Conservation (phyloP, 1,140 invertebrate genomes). For the Penaeus vannamei region DNA sequence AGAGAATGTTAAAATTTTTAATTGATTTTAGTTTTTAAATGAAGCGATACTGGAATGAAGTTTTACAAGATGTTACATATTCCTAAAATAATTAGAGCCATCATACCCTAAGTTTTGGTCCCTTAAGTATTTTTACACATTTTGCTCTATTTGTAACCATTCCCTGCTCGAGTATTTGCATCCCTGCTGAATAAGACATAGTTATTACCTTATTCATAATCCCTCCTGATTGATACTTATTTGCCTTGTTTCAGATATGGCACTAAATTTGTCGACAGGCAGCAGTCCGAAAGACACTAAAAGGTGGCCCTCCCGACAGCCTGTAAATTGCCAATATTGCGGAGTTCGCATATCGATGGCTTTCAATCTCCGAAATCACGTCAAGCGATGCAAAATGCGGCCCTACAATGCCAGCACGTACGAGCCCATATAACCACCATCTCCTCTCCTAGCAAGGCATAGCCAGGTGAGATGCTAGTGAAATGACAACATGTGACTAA, state of each 20-base stretch:
- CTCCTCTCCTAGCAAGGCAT: conserved; percentile 63
- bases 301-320: conserved; percentile 68
- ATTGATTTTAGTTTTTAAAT: neutral
- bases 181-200: conserved; percentile 57
- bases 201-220: conserved; percentile 53
- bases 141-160: conserved; percentile 38
- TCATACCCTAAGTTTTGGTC: conserved; percentile 46
- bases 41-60: neutral
- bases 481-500: conserved; percentile 11
- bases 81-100: conserved; percentile 11
- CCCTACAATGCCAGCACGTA: conserved; percentile 62
- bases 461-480: conserved; percentile 60
- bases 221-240: conserved; percentile 64
- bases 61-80: neutral
- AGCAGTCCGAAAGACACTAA: conserved; percentile 67
- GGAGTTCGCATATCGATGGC: conserved; percentile 68
- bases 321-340: conserved; percentile 68
- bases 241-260: conserved; percentile 68
- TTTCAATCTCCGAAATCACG: conserved; percentile 68
- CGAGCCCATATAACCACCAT: conserved; percentile 58
- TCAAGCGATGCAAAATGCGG: conserved; percentile 68
- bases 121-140: conserved; percentile 30
- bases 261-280: conserved; percentile 67
- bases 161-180: conserved; percentile 41
- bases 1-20: neutral